Percentiles rank a stretch among this genome's conserved stretches.
Evolutionary conservation across 2,888 invertebrate genomes (phyloP).

Genomic region (Eupeodes latifasciatus): DNA sequence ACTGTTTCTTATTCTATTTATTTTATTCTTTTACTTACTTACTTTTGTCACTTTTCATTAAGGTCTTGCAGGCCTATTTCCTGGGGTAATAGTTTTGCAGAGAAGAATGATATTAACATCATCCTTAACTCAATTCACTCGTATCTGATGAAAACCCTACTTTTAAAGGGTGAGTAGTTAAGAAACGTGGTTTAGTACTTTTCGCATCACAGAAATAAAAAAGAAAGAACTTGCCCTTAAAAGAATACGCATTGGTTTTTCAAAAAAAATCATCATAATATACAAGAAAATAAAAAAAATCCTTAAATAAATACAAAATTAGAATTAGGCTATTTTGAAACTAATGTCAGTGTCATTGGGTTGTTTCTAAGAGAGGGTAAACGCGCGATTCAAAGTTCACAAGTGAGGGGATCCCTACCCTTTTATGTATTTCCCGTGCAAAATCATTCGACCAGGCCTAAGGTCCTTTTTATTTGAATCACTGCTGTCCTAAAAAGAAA

Average conservation of each 20-base stretch:
- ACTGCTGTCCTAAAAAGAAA: slow-evolving; percentile 58
- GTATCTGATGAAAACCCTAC: slow-evolving; percentile 44
- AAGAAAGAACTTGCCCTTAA: neutral
- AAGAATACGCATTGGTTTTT: slow-evolving; percentile 6
- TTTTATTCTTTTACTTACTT: slow-evolving; percentile 3
- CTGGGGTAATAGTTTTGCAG: slow-evolving; percentile 57
- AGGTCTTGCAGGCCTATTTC: slow-evolving; percentile 39
- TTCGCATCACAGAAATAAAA: neutral
- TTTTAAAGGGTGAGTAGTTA: slow-evolving; percentile 44
- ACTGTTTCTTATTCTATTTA: slow-evolving; percentile 47
- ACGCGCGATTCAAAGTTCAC: too few relatives aligned
- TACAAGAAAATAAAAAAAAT: too few relatives aligned
- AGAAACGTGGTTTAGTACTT: slow-evolving; percentile 44
- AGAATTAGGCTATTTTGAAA: too few relatives aligned
- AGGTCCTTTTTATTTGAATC: slow-evolving; percentile 26
- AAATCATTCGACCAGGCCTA: neutral
- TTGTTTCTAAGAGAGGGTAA: too few relatives aligned
- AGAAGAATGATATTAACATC: slow-evolving; percentile 53
- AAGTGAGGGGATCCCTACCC: too few relatives aligned
- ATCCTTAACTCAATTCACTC: slow-evolving; percentile 31
- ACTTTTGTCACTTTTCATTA: slow-evolving; percentile 55
- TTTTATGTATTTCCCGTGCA: neutral
- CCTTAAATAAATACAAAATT: too few relatives aligned
- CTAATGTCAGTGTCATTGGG: too few relatives aligned
- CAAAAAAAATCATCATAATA: neutral